Evolutionary conservation across 2,113 vertebrate genomes (phyloP).

Genomic region (Oreochromis tanganicae): DNA sequence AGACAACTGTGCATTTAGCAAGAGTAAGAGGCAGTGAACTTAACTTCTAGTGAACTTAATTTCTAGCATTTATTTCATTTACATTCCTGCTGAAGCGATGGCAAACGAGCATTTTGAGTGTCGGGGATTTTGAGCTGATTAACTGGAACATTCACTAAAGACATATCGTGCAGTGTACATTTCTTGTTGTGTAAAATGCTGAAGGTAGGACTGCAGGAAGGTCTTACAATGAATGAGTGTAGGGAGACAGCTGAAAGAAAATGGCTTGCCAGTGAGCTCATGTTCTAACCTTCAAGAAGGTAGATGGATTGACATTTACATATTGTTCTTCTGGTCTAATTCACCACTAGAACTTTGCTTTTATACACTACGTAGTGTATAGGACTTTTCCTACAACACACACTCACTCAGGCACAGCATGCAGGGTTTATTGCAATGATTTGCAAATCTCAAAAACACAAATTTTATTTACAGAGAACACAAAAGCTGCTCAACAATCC

Average conservation of each 20-base stretch:
- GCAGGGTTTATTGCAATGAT: background rate
- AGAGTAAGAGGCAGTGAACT: background rate
- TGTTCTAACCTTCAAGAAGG: background rate
- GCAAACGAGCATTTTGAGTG: background rate
- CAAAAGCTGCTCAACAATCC: accelerated
- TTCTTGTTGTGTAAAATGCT: background rate
- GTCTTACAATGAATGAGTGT: background rate
- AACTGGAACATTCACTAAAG: background rate
- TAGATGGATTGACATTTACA: background rate
- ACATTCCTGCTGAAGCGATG: background rate
- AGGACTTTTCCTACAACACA: background rate
- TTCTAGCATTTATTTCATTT: background rate
- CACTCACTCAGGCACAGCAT: background rate
- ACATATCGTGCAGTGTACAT: background rate
- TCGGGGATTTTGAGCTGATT: background rate
- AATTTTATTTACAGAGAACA: background rate
- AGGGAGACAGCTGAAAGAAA: background rate
- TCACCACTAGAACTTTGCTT: background rate
- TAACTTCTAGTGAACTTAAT: background rate
- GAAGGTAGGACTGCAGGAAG: background rate
- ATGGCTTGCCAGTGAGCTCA: background rate
- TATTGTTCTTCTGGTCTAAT: background rate
- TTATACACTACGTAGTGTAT: background rate
- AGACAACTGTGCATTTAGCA: background rate
- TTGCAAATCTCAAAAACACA: background rate